Base-by-base conservation (phyloP, 1,140 invertebrate species). In the Potamilus streckersoni region DNA sequence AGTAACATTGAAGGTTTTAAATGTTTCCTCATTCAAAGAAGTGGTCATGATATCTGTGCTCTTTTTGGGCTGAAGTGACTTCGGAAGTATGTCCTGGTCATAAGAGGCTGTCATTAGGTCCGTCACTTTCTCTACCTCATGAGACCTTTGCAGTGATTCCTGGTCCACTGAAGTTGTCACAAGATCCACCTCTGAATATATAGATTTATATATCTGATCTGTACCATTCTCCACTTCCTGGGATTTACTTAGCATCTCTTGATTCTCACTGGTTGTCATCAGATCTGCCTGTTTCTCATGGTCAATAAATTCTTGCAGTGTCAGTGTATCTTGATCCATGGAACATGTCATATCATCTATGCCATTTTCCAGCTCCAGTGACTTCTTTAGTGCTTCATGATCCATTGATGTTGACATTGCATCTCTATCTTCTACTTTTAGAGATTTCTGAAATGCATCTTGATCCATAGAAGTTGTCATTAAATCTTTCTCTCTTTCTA, bases 401-500 rank as follows among this genome's bases (percentile, higher is more conserved):
- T 76, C 74, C 56, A 62, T 71, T 2, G 76, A 73, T 69, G 71
- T 78, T 74, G 69, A 70, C 23, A 76, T 20, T n/a, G 74, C 74
- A 76, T 76, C 74, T 59, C 71, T 61, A 56, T 76, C 38, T 13
- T 69, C 69, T 27, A 69, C 71, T 67, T 64, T 63, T 31, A 61
- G 49, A 38, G 74, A 76, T 62, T 71, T 76, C 59, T 76, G 74
- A 60, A 76, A 62, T 5, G 69, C 71, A 55, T 76, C 74, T 65
- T 71, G 68, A 38, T 76, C 74, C 66, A 67, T 68, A 16, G 74
- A 76, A 57, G 71, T 70, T 38, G 74, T 76, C 74, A 76, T 76
- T 15, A 67, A 15, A 64, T 73, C 71, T 59, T 59, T 64, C 64
- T 66, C 64, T 60, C 20, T 68, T 20, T 68, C 67, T 15, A 8